Conservation (phyloP, 2,797 vertebrate genomes). For the Crocodylus rhombifer region DNA sequence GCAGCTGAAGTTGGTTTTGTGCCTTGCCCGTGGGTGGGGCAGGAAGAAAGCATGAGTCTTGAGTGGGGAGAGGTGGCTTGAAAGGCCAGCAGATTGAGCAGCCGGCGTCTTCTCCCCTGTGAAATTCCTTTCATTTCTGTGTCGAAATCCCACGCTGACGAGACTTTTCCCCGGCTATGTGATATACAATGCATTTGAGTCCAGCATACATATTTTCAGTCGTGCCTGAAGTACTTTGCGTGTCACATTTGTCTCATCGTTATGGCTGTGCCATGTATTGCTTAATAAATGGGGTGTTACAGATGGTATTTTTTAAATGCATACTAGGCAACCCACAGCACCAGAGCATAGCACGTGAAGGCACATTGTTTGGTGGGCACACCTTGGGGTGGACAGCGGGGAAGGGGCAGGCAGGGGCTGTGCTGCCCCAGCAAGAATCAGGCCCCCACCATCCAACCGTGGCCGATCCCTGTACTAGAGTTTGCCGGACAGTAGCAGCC, state of each 20-base stretch:
- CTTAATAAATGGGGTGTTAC: not conserved
- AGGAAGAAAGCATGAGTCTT: not conserved
- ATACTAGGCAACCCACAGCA: too few relatives aligned
- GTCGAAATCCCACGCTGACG: not conserved
- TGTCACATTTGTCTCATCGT: not conserved
- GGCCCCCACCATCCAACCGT: too few relatives aligned
- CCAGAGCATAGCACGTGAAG: too few relatives aligned
- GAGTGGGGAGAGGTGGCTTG: not conserved
- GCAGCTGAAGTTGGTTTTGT: not conserved
- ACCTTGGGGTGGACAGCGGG: too few relatives aligned
- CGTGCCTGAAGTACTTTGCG: too few relatives aligned
- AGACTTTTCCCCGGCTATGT: not conserved
- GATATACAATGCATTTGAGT: not conserved
- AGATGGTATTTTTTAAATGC: not conserved
- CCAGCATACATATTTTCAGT: not conserved
- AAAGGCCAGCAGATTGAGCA: not conserved
- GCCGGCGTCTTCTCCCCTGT: not conserved
- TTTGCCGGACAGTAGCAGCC: not conserved
- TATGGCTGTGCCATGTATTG: not conserved
- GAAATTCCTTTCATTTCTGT: rapidly evolving
- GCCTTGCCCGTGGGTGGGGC: not conserved
- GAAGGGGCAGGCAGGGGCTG: too few relatives aligned
- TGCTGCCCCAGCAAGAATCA: too few relatives aligned
- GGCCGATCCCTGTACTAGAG: not conserved
- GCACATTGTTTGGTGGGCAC: too few relatives aligned